Evolutionary conservation across 1,140 invertebrate genomes (phyloP), one percentile per base, ranked within the genome.

Genomic region (Drosophila malerkotliana): DNA sequence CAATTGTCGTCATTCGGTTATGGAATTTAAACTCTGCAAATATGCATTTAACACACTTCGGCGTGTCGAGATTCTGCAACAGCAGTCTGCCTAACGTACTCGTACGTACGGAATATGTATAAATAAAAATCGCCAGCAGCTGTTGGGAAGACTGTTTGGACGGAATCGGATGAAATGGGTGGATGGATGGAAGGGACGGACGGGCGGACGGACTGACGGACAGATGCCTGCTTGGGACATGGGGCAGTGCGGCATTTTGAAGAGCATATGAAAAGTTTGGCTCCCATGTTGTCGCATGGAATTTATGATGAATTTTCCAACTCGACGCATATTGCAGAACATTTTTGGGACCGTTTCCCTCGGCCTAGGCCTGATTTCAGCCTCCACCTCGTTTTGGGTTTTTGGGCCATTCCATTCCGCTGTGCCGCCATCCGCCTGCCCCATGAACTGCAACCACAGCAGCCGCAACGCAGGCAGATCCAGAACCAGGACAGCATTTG

Each of bases 281-380:
- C 61, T 75, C 56, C 66, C 83, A 82, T 87, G 78, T 81, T 85
- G 78, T 55, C 74, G 82, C 83, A 87, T 85, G 84, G 84, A 85
- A 85, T 87, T 85, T 85, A 87, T 85, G 82, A 85, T 87, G 82
- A 87, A 88, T 85, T 87, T 88, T 76, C 82, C 83, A 75, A 81
- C 78, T 68, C 71, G 82, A 79, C 82, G 82, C 82, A 85, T 85
- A 85, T 85, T 85, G 82, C 82, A 85, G 78, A 85, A 85, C 82
- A 85, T 85, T 85, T 85, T 85, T 87, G 82, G 82, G 82, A 67
- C 58, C 56, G 75, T 62, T 37, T 44, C 41, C n/a, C 41, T 64
- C 55, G 72, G 72, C 72, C 72, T 76, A 76, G 54, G 55, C 72
- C 62, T 45, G 60, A 58, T 56, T 41, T 9, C 68, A 21, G 18